These are phyloP conservation scores for Subacronicta megacephala DNA, from an alignment of 2,888 invertebrate genomes.

Conservation along the genomic window DNA sequence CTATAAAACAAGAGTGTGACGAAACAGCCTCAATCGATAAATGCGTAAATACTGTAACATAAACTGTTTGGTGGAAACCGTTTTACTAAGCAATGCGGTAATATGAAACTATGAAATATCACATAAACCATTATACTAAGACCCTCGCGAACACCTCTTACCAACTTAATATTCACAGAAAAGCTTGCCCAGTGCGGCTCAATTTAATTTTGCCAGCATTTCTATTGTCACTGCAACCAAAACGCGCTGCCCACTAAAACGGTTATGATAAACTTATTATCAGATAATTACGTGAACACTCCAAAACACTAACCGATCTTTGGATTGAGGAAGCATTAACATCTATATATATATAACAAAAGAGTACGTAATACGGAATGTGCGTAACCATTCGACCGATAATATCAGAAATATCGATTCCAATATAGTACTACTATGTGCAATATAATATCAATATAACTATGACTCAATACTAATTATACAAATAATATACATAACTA, in stretches of 20 bases:
- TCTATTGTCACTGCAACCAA: conserved; percentile 27
- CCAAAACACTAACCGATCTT: conserved; percentile 77
- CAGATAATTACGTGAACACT: conserved; percentile 46
- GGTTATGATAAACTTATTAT: conserved; percentile 39
- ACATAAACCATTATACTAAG: conserved; percentile 16
- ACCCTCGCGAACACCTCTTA: conserved; percentile 14
- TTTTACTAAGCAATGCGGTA: conserved; percentile 36
- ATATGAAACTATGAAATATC: conserved; percentile 33
- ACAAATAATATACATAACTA: conserved; percentile 74
- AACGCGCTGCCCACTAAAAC: conserved; percentile 27
- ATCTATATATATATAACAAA: conserved; percentile 69
- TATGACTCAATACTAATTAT: conserved; percentile 73
- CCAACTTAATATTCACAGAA: conserved; percentile 15
- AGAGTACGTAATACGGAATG: conserved; percentile 73
- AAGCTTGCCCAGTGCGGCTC: conserved; percentile 3
- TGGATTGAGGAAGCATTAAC: conserved; percentile 78
- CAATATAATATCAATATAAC: conserved; percentile 72
- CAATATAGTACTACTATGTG: conserved; percentile 65
- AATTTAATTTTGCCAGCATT: conserved; percentile 23
- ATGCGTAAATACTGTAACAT: conserved; percentile 85
- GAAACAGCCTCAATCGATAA: conserved; percentile 81
- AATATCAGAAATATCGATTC: conserved; percentile 52
- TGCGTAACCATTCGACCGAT: conserved; percentile 68
- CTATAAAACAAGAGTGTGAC: conserved; percentile 78
- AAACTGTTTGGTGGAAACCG: conserved; percentile 39